These are phyloP conservation scores for Phocoena phocoena DNA, from an alignment of 2,113 vertebrate genomes.

Conservation along the genomic window DNA sequence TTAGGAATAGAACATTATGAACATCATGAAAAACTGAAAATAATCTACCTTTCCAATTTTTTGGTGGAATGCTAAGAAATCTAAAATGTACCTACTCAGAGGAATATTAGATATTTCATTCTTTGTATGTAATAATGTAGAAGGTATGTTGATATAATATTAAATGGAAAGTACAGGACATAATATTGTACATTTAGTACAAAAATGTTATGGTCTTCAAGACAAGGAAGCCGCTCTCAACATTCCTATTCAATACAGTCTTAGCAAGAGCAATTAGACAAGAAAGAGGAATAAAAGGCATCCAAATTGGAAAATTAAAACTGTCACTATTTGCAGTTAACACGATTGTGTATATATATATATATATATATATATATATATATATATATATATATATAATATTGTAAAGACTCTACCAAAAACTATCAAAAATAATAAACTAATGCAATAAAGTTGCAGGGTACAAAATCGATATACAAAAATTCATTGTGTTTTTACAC, in stretches of 20 bases:
- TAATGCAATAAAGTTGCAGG: not conserved
- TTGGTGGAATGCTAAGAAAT: not conserved
- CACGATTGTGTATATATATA: fast-evolving
- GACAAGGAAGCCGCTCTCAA: not conserved
- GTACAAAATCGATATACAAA: not conserved
- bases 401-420: not conserved
- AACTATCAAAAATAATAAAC: not conserved
- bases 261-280: not conserved
- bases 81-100: not conserved
- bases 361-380: no score
- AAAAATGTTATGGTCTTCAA: not conserved
- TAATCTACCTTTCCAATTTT: not conserved
- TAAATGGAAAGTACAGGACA: not conserved
- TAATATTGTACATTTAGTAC: not conserved
- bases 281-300: not conserved
- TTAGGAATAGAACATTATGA: not conserved
- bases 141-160: not conserved
- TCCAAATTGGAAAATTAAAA: not conserved
- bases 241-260: not conserved
- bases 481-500: not conserved
- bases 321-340: not conserved
- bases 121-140: not conserved
- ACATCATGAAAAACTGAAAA: not conserved
- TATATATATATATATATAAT: not conserved
- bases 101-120: not conserved